These are phyloP conservation scores for Helarctos malayanus DNA, from an alignment of 2,797 vertebrate species.

Conservation along the genomic window DNA sequence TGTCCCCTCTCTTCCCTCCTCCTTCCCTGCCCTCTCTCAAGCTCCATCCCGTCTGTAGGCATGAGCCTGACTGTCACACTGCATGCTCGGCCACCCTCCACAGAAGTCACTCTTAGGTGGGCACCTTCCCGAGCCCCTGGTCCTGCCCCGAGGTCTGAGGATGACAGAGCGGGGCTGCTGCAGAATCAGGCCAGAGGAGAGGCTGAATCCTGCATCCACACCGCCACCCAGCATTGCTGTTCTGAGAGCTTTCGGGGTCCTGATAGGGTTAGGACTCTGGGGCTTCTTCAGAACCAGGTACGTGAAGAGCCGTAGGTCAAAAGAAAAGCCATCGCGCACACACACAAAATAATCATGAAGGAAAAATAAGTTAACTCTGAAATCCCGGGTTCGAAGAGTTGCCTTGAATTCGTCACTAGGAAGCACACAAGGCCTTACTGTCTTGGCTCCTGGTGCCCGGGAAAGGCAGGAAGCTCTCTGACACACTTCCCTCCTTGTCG, in stretches of 20 bases:
- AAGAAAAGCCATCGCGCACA: not conserved
- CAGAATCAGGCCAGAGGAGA: not conserved
- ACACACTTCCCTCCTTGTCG: not conserved
- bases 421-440: not conserved
- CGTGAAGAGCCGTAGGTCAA: not conserved
- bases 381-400: constrained; percentile 35
- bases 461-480: not conserved
- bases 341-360: not conserved
- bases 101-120: not conserved
- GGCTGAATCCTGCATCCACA: not conserved
- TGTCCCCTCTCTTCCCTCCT: not conserved
- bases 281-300: not conserved
- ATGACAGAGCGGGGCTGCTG: not conserved
- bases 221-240: fast-evolving
- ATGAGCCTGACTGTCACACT: not conserved
- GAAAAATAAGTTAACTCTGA: not conserved
- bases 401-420: not conserved
- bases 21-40: not conserved
- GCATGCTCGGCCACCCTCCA: not conserved
- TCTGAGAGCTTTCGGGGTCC: not conserved
- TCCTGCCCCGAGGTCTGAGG: not conserved
- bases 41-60: not conserved
- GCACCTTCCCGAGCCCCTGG: not conserved
- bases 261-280: not conserved
- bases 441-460: not conserved